Percentiles rank a stretch among this genome's conserved stretches.
Evolutionary conservation across 2,888 invertebrate species (phyloP).

Genomic region (Eustalomyia histrio): DNA sequence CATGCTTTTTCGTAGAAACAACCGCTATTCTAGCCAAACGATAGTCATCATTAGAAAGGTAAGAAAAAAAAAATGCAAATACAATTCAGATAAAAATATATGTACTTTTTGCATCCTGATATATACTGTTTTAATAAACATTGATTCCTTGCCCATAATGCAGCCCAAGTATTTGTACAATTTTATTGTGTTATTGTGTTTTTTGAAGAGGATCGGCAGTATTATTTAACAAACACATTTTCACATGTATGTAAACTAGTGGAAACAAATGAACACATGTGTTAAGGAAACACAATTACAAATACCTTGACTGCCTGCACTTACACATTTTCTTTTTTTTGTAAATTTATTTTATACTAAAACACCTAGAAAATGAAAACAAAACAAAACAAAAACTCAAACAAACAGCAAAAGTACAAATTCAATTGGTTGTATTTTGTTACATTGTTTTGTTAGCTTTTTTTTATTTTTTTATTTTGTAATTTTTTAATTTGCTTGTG

Average conservation of each 20-base stretch:
- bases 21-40: too few relatives aligned
- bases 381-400: conserved; percentile 12
- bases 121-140: too few relatives aligned
- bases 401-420: conserved; percentile 29
- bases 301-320: conserved; percentile 50
- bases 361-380: conserved; percentile 41
- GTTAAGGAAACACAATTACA: conserved; percentile 44
- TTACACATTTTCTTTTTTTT: conserved; percentile 19
- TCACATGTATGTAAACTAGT: neutral
- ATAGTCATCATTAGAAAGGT: too few relatives aligned
- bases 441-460: conserved; percentile 27
- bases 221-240: neutral
- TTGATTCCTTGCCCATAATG: neutral
- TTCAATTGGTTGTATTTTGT: conserved; percentile 49
- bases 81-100: too few relatives aligned
- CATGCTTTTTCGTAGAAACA: too few relatives aligned
- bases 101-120: too few relatives aligned
- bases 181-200: conserved; percentile 13
- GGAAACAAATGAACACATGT: conserved; percentile 42
- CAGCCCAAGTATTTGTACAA: conserved; percentile 2
- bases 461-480: conserved; percentile 14
- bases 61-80: too few relatives aligned
- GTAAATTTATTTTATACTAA: conserved; percentile 35
- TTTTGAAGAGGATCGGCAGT: conserved; percentile 11
- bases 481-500: conserved; percentile 51